A percentile compares a stretch with the other conserved stretches of the same genome.
Evolutionary conservation across 2,888 invertebrate species (phyloP).

Genomic region (Platypus cylindrus): DNA sequence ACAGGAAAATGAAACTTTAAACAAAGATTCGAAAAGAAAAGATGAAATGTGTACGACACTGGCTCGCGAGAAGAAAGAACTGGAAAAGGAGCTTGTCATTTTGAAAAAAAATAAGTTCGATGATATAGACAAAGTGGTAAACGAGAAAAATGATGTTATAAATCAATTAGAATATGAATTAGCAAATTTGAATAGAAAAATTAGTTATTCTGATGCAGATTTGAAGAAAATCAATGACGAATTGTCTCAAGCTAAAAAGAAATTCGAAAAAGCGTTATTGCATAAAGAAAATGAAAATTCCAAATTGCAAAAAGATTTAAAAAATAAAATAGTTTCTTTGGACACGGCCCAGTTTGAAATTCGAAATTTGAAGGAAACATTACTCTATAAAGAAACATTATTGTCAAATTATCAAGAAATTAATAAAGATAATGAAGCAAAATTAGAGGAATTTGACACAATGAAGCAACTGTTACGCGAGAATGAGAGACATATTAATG

Average conservation of each 20-base stretch:
- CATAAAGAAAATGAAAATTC: conserved; percentile 19
- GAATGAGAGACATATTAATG: conserved; percentile 43
- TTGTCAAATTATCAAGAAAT: conserved; percentile 15
- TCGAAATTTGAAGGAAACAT: conserved; percentile 1
- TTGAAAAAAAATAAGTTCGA: conserved; percentile 37
- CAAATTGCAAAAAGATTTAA: conserved; percentile 17
- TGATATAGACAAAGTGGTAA: conserved; percentile 41
- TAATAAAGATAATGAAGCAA: conserved; percentile 13
- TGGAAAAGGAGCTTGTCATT: conserved; percentile 36
- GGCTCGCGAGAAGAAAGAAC: conserved; percentile 43
- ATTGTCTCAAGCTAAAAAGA: conserved; percentile 34
- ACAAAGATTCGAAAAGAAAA: conserved; percentile 43
- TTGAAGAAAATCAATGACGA: conserved; percentile 4
- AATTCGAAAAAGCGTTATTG: conserved; percentile 39
- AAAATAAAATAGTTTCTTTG: conserved; percentile 13
- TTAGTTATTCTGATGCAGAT: too few species aligned
- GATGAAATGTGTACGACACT: conserved; percentile 46
- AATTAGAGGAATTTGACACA: too few species aligned
- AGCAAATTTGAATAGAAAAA: conserved; percentile 2
- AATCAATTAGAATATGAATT: conserved; percentile 39
- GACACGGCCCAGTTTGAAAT: conserved; percentile 2
- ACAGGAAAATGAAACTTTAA: conserved; percentile 40
- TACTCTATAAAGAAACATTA: conserved; percentile 1
- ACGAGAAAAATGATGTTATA: conserved; percentile 41
- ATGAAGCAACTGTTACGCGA: conserved; percentile 28